Percentiles rank a stretch among this genome's conserved stretches.
These are phyloP conservation scores for Halcyon malimbica DNA, from an alignment of 2,113 vertebrate species.

Conservation along the genomic window DNA sequence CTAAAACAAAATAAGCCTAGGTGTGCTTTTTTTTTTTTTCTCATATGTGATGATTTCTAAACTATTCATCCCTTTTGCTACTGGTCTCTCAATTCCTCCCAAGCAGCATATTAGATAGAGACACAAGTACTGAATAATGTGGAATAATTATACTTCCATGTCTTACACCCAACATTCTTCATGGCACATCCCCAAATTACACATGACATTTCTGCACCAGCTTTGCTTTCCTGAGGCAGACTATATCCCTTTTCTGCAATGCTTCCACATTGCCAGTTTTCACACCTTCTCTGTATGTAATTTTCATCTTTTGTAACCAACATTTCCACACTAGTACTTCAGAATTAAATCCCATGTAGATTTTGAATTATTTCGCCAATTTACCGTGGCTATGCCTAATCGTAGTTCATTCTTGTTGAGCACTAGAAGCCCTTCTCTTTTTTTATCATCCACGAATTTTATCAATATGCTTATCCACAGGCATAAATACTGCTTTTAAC, in stretches of 20 bases:
- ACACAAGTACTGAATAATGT: background rate
- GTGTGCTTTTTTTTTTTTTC: background rate
- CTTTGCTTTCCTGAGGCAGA: background rate
- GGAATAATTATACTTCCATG: background rate
- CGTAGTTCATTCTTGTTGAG: background rate
- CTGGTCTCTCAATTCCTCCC: background rate
- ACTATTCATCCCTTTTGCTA: background rate
- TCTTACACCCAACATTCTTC: background rate
- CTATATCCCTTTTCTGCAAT: background rate
- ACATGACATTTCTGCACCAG: background rate
- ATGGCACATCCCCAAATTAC: background rate
- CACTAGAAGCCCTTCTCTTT: background rate
- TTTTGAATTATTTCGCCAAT: background rate
- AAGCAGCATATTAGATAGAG: background rate
- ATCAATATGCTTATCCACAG: background rate
- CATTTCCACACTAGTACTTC: background rate
- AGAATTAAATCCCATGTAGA: background rate
- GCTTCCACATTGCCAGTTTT: background rate
- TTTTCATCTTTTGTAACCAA: background rate
- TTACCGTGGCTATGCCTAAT: background rate
- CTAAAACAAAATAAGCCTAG: background rate
- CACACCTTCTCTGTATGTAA: background rate
- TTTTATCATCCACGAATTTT: background rate
- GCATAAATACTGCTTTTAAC: background rate
- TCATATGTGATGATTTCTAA: background rate